Conservation (phyloP, 53 echinoderm and acorn worm species). For the Paelopatides confundens region DNA sequence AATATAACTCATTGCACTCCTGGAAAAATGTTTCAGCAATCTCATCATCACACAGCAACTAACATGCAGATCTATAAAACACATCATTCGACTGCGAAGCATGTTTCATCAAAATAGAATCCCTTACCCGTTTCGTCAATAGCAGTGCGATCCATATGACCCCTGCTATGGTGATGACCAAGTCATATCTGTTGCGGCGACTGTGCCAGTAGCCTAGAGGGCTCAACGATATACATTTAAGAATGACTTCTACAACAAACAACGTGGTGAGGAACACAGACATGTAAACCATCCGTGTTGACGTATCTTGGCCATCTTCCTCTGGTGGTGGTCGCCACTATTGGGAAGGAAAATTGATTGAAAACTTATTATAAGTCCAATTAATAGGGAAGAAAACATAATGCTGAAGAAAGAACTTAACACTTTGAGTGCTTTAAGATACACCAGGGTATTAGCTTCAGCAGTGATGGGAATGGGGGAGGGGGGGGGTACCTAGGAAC, state of each 20-base stretch:
- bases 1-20: too few species aligned
- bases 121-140: slow-evolving; percentile 67
- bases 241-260: slow-evolving; percentile 94
- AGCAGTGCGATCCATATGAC: slow-evolving; percentile 92
- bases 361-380: too few species aligned
- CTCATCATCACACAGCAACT: not conserved
- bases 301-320: not conserved
- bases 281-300: slow-evolving; percentile 59
- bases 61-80: not conserved
- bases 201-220: slow-evolving; percentile 99
- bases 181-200: slow-evolving; percentile 96
- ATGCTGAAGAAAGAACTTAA: too few species aligned
- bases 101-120: not conserved
- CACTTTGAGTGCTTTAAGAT: too few species aligned
- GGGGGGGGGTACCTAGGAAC: too few species aligned
- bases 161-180: slow-evolving; percentile 86
- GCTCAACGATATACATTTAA: slow-evolving; percentile 95
- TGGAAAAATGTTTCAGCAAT: too few species aligned
- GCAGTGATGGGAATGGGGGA: too few species aligned
- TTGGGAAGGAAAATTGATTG: not conserved
- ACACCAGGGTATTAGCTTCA: too few species aligned
- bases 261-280: slow-evolving; percentile 83
- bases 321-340: not conserved
- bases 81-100: too few species aligned
- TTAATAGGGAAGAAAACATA: too few species aligned